phyloP scores from a whole-genome alignment of 1,140 invertebrate genomes.

The Cotesia chilonis region DNA sequence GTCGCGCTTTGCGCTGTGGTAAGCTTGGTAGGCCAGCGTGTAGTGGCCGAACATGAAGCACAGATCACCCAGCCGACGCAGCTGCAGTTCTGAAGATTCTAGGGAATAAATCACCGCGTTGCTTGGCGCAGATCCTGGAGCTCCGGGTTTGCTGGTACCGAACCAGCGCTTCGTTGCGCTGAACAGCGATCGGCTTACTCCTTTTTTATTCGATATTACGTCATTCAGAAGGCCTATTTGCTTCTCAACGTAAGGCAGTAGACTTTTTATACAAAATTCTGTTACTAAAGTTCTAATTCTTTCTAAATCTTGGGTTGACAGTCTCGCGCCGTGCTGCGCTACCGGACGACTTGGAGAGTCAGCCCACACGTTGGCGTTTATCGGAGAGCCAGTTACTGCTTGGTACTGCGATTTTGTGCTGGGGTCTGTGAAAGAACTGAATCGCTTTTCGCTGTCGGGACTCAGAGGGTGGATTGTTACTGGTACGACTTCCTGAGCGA shows the following conservation, averaged over 20 bases:
- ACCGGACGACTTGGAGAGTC: slow-evolving; percentile 63
- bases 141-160: slow-evolving; percentile 85
- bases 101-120: slow-evolving; percentile 85
- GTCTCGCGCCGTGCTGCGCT: slow-evolving; percentile 74
- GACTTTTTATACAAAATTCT: slow-evolving; percentile 86
- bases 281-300: slow-evolving; percentile 84
- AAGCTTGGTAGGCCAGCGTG: slow-evolving; percentile 89
- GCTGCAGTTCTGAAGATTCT: slow-evolving; percentile 93
- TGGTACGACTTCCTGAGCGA: slow-evolving; percentile 65
- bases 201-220: slow-evolving; percentile 86
- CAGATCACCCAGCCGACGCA: slow-evolving; percentile 90
- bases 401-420: background rate
- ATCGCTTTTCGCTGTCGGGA: slow-evolving; percentile 64
- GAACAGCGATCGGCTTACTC: slow-evolving; percentile 89
- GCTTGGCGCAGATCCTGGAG: slow-evolving; percentile 69
- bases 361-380: slow-evolving; percentile 70
- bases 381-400: slow-evolving; percentile 64
- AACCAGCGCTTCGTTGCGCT: slow-evolving; percentile 96
- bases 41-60: slow-evolving; percentile 98
- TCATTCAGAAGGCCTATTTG: slow-evolving; percentile 86
- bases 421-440: slow-evolving; percentile 31
- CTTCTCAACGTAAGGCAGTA: slow-evolving; percentile 90
- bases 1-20: slow-evolving; percentile 95
- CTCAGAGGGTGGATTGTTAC: slow-evolving; percentile 72
- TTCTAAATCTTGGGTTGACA: slow-evolving; percentile 85